Evolutionary conservation across 2,797 vertebrate genomes (phyloP).

Genomic region (Alcedo quadribrachys): DNA sequence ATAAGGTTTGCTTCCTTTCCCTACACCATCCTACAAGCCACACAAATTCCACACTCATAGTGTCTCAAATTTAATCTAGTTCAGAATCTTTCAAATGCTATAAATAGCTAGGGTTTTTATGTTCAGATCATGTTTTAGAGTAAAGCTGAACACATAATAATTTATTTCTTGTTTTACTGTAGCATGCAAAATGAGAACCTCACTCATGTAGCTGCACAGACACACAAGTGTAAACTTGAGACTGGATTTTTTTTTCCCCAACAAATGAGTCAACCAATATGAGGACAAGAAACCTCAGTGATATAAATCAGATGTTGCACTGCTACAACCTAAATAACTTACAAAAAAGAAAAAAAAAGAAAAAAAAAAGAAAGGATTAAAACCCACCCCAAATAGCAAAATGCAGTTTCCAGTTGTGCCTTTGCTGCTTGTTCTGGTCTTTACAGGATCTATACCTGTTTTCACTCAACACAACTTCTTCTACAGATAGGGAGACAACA

Average conservation of each 20-base stretch:
- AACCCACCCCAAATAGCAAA: background rate
- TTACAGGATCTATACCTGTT: background rate
- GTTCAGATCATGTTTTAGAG: background rate
- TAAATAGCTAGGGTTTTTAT: background rate
- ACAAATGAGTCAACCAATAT: background rate
- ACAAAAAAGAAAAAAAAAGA: background rate
- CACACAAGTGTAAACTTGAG: background rate
- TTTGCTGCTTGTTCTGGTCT: background rate
- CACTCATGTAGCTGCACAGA: background rate
- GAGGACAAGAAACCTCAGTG: background rate
- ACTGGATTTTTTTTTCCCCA: background rate
- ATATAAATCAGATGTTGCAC: background rate
- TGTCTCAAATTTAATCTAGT: background rate
- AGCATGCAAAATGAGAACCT: background rate
- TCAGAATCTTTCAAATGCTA: background rate
- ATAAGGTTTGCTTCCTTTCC: background rate
- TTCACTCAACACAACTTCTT: background rate
- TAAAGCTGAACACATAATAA: background rate
- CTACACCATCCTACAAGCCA: background rate
- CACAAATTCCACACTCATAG: background rate
- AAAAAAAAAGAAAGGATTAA: background rate
- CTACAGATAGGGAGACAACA: too few relatives aligned
- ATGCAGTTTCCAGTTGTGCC: accelerated
- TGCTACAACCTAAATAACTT: background rate
- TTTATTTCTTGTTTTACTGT: background rate